Evolutionary conservation across 2,113 vertebrate genomes (phyloP).

Genomic region (Sialia sialis): DNA sequence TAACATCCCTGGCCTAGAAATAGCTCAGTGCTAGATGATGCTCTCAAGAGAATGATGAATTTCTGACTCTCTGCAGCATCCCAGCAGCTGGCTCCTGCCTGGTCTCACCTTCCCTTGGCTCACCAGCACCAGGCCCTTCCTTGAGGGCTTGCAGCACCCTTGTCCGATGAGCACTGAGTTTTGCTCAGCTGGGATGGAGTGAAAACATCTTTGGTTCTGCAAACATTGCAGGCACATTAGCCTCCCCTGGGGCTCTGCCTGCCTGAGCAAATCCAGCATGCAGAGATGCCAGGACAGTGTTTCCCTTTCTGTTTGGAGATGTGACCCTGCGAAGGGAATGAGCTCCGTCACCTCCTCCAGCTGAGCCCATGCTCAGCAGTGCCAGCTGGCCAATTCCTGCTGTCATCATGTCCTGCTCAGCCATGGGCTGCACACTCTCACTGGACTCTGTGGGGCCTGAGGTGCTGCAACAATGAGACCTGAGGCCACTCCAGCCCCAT

Average conservation of each 20-base stretch:
- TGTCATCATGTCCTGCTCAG: not conserved
- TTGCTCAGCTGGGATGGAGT: not conserved
- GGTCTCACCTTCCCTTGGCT: not conserved
- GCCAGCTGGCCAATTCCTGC: not conserved
- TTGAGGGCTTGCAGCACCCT: not conserved
- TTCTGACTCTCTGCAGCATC: not conserved
- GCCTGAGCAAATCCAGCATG: not conserved
- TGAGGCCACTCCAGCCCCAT: not conserved
- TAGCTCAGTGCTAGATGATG: not conserved
- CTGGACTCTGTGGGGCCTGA: not conserved
- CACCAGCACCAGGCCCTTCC: not conserved
- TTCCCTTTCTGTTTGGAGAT: not conserved
- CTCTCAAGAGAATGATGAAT: not conserved
- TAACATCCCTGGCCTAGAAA: not conserved
- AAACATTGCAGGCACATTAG: not conserved
- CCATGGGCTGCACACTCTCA: not conserved
- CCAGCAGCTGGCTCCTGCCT: not conserved
- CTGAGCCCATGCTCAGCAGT: not conserved
- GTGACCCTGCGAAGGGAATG: not conserved
- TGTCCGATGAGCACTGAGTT: not conserved
- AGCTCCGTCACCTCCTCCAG: not conserved
- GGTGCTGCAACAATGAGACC: not conserved
- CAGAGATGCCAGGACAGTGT: not conserved
- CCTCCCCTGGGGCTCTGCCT: not conserved
- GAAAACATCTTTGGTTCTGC: not conserved